phyloP scores from a whole-genome alignment of 2,888 invertebrate species.

The Venustoraphidia nigricollis region DNA sequence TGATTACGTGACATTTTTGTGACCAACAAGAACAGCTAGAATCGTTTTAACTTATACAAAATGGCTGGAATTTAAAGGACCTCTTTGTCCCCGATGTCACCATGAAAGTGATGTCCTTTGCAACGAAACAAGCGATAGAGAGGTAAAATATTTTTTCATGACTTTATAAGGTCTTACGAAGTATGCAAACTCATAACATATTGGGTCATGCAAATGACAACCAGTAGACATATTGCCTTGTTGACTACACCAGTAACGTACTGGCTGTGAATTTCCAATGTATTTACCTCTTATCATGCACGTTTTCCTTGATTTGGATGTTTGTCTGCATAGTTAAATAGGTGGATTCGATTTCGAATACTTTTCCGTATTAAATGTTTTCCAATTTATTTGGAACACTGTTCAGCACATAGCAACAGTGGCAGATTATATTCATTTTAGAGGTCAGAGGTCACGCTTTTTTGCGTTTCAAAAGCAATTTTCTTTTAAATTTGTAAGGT shows the following conservation, averaged over 20 bases:
- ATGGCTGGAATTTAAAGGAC: constrained; percentile 59
- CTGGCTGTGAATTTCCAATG: too few relatives aligned
- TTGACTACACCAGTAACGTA: too few relatives aligned
- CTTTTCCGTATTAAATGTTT: neutral
- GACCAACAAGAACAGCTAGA: neutral
- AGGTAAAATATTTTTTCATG: constrained; percentile 30
- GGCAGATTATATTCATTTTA: constrained; percentile 7
- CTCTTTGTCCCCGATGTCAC: constrained; percentile 52
- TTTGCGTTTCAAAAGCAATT: neutral
- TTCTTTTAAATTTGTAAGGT: neutral
- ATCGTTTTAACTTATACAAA: constrained; percentile 31
- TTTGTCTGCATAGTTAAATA: constrained; percentile 2
- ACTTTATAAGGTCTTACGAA: neutral
- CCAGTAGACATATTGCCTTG: too few relatives aligned
- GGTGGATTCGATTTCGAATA: neutral
- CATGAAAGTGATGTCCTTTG: constrained; percentile 52
- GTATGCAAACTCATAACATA: too few relatives aligned
- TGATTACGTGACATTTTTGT: neutral
- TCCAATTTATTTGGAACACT: neutral
- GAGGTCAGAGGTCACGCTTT: constrained; percentile 10
- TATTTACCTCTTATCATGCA: too few relatives aligned
- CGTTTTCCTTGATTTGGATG: neutral
- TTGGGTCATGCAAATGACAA: too few relatives aligned
- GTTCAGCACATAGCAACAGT: neutral
- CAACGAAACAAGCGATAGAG: constrained; percentile 42